Percentiles rank a stretch among this genome's conserved stretches.
Conservation (phyloP, 1,140 invertebrate genomes). For the Drosophila parvula region DNA sequence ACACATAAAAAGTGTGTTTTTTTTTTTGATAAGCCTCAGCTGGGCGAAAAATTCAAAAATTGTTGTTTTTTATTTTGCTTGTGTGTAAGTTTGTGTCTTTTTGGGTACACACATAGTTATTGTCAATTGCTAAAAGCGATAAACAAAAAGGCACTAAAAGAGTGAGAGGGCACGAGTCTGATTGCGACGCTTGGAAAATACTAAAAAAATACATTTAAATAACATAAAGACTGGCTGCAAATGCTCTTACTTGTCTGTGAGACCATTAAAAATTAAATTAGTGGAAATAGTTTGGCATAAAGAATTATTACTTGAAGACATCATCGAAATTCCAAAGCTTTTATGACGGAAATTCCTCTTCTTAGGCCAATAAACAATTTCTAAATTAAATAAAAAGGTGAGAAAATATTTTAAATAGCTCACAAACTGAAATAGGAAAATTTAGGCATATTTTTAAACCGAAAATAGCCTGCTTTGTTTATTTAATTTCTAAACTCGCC, state of each 20-base stretch:
- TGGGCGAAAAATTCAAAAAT: constrained; percentile 41
- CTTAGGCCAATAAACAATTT: too few relatives aligned
- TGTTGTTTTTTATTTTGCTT: constrained; percentile 16
- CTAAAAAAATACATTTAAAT: neutral
- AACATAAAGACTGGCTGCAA: neutral
- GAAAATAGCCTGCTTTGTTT: neutral
- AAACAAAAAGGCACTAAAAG: constrained; percentile 32
- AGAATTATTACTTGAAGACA: neutral
- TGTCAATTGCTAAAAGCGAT: constrained; percentile 53
- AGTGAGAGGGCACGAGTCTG: neutral
- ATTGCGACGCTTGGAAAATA: neutral
- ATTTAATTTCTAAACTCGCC: rapidly evolving
- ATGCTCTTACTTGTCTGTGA: neutral
- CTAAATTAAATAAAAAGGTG: neutral
- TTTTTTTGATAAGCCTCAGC: constrained; percentile 70
- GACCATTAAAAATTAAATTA: neutral
- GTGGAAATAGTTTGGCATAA: neutral
- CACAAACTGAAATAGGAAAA: neutral
- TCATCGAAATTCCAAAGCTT: neutral
- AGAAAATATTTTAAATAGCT: neutral
- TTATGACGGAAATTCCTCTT: neutral
- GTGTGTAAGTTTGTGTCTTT: constrained; percentile 10
- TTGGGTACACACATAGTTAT: constrained; percentile 20
- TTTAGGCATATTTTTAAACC: neutral
- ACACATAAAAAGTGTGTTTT: constrained; percentile 40